phyloP scores from a whole-genome alignment of 92 coral and sea anemone species.

The Phenganax stokvisi region DNA sequence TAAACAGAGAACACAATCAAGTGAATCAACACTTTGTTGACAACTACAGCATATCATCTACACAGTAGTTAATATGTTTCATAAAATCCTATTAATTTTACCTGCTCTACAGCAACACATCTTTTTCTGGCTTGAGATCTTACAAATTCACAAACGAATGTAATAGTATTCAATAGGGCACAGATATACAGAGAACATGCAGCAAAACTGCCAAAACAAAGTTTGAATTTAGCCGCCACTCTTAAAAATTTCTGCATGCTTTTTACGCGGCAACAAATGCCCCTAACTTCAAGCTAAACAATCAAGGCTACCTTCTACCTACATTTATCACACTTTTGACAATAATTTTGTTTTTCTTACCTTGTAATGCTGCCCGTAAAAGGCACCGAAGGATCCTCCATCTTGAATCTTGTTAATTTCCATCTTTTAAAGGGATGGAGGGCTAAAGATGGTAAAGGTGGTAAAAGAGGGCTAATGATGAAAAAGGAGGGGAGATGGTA shows the following conservation, averaged over 20 bases:
- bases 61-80: too few relatives aligned
- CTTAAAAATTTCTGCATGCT: neutral
- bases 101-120: neutral
- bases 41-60: too few relatives aligned
- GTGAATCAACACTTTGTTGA: too few relatives aligned
- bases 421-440: neutral
- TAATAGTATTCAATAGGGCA: too few relatives aligned
- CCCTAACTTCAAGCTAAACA: neutral
- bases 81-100: neutral
- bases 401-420: neutral
- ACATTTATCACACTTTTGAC: neutral
- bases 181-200: too few relatives aligned
- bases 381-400: constrained; percentile 3
- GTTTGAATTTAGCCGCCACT: neutral
- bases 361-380: constrained; percentile 1
- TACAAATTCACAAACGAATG: neutral
- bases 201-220: neutral
- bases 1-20: too few relatives aligned
- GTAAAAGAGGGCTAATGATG: neutral
- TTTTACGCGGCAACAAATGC: neutral
- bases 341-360: neutral
- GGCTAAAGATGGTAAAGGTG: neutral
- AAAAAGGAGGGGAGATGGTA: neutral
- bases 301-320: neutral
- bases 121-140: neutral